Evolutionary conservation across 2,888 invertebrate species (phyloP).

Genomic region (Aelia acuminata): DNA sequence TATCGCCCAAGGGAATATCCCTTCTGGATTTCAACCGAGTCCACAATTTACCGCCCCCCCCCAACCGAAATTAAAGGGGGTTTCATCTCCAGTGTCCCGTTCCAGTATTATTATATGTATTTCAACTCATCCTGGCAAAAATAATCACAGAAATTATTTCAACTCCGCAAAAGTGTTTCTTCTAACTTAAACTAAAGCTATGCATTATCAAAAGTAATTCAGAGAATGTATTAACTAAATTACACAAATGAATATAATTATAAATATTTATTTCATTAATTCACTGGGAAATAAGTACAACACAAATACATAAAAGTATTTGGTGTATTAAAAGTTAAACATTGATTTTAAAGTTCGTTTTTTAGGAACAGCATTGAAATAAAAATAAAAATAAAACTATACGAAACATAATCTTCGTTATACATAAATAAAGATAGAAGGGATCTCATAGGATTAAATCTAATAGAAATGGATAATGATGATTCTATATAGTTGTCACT

Average conservation of each 20-base stretch:
- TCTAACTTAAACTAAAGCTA: neutral
- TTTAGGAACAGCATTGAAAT: too few species aligned
- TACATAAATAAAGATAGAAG: too few species aligned
- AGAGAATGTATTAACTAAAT: neutral
- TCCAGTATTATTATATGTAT: conserved; percentile 3
- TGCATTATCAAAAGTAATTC: neutral
- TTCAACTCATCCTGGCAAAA: neutral
- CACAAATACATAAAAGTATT: too few species aligned
- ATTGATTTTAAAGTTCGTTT: too few species aligned
- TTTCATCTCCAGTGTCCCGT: neutral
- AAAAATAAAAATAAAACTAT: too few species aligned
- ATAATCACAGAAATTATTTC: neutral
- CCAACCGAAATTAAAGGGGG: neutral
- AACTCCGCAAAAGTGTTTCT: too few species aligned
- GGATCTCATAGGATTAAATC: too few species aligned
- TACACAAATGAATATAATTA: neutral
- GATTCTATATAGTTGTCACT: too few species aligned
- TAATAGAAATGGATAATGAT: too few species aligned
- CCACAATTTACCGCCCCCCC: neutral
- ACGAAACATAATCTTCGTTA: too few species aligned
- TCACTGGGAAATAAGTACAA: too few species aligned
- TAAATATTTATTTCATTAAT: neutral
- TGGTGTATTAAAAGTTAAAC: too few species aligned
- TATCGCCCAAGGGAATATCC: neutral
- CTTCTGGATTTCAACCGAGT: conserved; percentile 2